Percentiles rank a stretch among this genome's conserved stretches.
Conservation (phyloP, 2,113 vertebrate species). For the Myotis yumanensis region DNA sequence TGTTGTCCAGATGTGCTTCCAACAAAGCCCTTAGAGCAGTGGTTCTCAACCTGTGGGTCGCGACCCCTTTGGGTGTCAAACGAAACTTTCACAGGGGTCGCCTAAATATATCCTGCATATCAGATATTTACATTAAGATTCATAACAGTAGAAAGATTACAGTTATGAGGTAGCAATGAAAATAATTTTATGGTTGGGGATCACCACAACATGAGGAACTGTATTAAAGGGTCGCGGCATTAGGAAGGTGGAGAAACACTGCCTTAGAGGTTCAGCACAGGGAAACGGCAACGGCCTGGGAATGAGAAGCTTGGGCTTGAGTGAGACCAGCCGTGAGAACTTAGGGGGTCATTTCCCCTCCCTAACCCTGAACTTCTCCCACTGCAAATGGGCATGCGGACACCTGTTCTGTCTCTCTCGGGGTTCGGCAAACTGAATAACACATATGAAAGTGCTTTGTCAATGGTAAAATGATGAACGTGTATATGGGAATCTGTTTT, state of each 20-base stretch:
- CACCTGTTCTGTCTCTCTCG: not conserved
- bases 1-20: not conserved
- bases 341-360: not conserved
- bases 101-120: too few species aligned
- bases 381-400: rapidly evolving
- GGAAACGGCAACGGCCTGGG: not conserved
- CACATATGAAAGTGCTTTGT: not conserved
- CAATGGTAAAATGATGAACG: not conserved
- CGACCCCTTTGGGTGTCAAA: too few species aligned
- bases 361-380: not conserved
- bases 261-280: not conserved
- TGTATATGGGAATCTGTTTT: not conserved
- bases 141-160: too few species aligned
- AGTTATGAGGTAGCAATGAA: too few species aligned
- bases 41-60: too few species aligned
- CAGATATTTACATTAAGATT: too few species aligned
- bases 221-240: too few species aligned
- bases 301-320: not conserved
- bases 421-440: too few species aligned
- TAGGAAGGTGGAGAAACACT: too few species aligned
- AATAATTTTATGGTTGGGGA: too few species aligned
- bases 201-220: too few species aligned
- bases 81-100: too few species aligned
- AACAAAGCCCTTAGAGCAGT: not conserved
- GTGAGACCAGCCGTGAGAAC: not conserved